These are phyloP conservation scores for Aurelia coerulea DNA, from an alignment of 30 jellyfish, hydroid and myxozoan genomes.

Conservation along the genomic window DNA sequence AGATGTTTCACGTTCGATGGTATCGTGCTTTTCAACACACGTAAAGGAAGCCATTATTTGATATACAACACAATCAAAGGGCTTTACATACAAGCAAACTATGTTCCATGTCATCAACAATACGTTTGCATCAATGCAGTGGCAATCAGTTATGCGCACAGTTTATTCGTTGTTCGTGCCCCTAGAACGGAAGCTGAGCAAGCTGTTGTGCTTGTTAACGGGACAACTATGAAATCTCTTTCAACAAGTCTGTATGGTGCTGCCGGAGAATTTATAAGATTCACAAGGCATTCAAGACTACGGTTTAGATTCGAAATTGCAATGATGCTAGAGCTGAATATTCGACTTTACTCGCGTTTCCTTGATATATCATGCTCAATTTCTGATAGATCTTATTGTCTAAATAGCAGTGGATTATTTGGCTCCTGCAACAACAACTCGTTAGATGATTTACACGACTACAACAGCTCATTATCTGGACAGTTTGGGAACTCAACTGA, in stretches of 20 bases:
- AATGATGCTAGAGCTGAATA: neutral
- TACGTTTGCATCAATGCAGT: conserved; percentile 46
- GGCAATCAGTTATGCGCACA: neutral
- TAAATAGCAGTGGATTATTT: conserved; percentile 48
- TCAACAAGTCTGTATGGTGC: neutral
- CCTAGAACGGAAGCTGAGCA: conserved; percentile 19
- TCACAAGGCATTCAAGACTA: conserved; percentile 10
- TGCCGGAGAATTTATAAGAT: neutral
- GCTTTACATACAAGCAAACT: conserved; percentile 20
- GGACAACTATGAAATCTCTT: conserved; percentile 2
- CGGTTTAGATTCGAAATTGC: conserved; percentile 17
- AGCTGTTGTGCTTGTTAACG: conserved; percentile 12
- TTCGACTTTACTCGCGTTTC: neutral
- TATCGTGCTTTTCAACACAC: conserved; percentile 19
- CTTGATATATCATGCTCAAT: conserved; percentile 39
- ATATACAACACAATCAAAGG: neutral
- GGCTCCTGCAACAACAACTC: conserved; percentile 50
- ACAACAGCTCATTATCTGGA: conserved; percentile 15
- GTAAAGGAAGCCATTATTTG: conserved; percentile 24
- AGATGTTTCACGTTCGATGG: conserved; percentile 41
- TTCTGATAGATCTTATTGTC: conserved; percentile 3
- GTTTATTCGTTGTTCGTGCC: conserved; percentile 14
- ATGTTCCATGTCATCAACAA: conserved; percentile 25
- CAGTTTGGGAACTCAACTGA: neutral
- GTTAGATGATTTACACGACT: conserved; percentile 30